phyloP scores from a whole-genome alignment of 2,113 vertebrate genomes.

The Neofelis nebulosa region DNA sequence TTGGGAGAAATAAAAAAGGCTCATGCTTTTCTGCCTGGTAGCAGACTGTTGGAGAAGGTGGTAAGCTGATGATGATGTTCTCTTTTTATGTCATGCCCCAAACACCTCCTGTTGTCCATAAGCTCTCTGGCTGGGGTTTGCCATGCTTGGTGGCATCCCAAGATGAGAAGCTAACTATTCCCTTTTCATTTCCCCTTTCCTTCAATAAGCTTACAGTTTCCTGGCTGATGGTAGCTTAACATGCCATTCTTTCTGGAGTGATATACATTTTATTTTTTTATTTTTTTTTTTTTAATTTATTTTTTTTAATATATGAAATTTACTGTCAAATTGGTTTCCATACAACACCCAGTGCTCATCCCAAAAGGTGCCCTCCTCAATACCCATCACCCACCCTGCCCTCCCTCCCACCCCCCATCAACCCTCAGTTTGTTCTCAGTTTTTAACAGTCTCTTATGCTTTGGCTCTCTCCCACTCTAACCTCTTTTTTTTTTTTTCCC shows the following conservation, averaged over 20 bases:
- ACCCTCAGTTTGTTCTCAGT: no score
- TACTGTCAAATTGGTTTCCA: no score
- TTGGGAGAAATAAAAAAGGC: neutral
- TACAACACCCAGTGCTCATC: no score
- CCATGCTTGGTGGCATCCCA: neutral
- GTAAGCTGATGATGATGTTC: neutral
- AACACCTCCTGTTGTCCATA: neutral
- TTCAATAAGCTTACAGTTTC: neutral
- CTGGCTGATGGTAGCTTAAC: conserved; percentile 16
- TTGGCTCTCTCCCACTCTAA: no score
- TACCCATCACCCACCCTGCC: no score
- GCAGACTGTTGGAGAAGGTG: neutral
- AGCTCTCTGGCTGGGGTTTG: neutral
- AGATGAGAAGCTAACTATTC: neutral
- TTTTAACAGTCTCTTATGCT: no score
- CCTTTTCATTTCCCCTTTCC: neutral
- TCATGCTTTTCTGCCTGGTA: neutral
- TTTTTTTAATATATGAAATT: no score
- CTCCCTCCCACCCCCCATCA: no score
- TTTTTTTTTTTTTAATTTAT: no score
- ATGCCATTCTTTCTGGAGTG: neutral
- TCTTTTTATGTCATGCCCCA: neutral
- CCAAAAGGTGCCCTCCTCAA: no score
- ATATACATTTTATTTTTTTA: neutral
- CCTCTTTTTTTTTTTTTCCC: no score